Conservation (phyloP, 2,888 invertebrate genomes). For the Cyclophora punctaria region DNA sequence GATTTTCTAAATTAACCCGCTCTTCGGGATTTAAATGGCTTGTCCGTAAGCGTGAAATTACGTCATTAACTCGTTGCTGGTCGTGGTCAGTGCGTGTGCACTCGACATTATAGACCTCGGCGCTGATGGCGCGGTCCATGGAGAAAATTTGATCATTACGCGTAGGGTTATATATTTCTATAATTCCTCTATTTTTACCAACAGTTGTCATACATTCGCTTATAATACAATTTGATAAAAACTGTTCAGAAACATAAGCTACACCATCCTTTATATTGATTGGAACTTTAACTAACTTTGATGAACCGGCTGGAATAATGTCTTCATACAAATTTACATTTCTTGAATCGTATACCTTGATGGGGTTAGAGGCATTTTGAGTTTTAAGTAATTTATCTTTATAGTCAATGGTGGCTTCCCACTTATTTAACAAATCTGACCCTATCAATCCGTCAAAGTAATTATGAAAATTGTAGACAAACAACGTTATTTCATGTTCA, state of each 20-base stretch:
- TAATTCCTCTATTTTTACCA: slow-evolving; percentile 14
- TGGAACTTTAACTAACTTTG: slow-evolving; percentile 19
- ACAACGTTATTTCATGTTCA: slow-evolving; percentile 12
- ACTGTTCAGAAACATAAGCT: slow-evolving; percentile 12
- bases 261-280: slow-evolving; percentile 17
- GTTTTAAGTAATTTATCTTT: slow-evolving; percentile 15
- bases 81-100: slow-evolving; percentile 9
- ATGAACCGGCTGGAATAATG: slow-evolving; percentile 17
- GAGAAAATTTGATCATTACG: slow-evolving; percentile 18
- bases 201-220: slow-evolving; percentile 20
- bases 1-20: slow-evolving; percentile 15
- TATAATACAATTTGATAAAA: slow-evolving; percentile 18
- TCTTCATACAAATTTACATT: slow-evolving; percentile 9
- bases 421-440: slow-evolving; percentile 21
- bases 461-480: slow-evolving; percentile 23
- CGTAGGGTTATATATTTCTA: slow-evolving; percentile 19
- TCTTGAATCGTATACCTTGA: slow-evolving; percentile 16
- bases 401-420: slow-evolving; percentile 18
- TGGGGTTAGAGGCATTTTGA: slow-evolving; percentile 6
- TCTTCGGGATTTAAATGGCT: slow-evolving; percentile 27
- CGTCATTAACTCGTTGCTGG: slow-evolving; percentile 9
- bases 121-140: slow-evolving; percentile 13
- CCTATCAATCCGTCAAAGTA: slow-evolving; percentile 12
- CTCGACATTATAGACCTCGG: slow-evolving; percentile 18
- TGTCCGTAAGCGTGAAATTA: slow-evolving; percentile 22